Percentiles rank a stretch among this genome's conserved stretches.
phyloP scores from a whole-genome alignment of 2,797 vertebrate genomes.

The Galagoides demidoff region DNA sequence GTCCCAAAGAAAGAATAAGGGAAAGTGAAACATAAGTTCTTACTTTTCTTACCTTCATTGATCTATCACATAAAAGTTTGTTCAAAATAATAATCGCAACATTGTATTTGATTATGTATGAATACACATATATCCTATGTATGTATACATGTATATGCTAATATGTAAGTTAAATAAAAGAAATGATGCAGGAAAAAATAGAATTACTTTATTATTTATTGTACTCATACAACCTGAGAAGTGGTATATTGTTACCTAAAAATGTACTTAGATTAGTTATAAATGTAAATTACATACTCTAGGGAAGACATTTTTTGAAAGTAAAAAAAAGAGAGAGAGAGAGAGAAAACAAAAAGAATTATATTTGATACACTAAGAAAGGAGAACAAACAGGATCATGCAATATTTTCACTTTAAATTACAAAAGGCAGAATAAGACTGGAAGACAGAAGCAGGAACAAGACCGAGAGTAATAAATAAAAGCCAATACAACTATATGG shows the following conservation, averaged over 20 bases:
- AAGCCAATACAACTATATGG: neutral
- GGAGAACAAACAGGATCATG: neutral
- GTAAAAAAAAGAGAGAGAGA: neutral
- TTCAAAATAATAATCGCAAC: neutral
- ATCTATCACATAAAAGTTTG: neutral
- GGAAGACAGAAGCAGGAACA: neutral
- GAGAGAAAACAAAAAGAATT: neutral
- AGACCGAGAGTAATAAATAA: neutral
- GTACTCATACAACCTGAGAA: neutral
- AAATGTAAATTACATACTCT: neutral
- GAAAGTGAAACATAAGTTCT: neutral
- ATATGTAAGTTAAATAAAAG: neutral
- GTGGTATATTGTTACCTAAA: neutral
- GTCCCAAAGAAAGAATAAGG: neutral
- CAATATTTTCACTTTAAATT: neutral
- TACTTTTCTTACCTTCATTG: neutral
- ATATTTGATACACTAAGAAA: neutral
- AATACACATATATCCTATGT: neutral
- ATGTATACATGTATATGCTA: no score
- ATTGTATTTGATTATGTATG: neutral
- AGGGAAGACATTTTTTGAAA: neutral
- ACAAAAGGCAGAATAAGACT: neutral
- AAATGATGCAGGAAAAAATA: neutral
- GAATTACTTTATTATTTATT: neutral
- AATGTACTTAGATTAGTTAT: neutral